Conservation (phyloP, 2,888 invertebrate species). For the Cheilosia soror region DNA sequence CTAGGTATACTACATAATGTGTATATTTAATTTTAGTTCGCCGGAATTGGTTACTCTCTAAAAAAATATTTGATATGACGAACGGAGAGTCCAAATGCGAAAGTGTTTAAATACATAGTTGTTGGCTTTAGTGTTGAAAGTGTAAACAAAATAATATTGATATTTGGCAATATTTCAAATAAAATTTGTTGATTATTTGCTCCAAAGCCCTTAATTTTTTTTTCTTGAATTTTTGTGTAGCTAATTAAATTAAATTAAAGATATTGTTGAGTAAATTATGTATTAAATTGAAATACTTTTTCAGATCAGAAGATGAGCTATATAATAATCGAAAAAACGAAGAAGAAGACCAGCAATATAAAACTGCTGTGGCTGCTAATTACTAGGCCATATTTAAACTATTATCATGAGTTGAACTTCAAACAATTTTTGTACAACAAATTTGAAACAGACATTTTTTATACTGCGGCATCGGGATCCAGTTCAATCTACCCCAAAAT, state of each 20-base stretch:
- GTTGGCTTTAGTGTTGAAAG: slow-evolving; percentile 40
- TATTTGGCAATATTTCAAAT: slow-evolving; percentile 75
- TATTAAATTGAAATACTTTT: no score
- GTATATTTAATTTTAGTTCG: slow-evolving; percentile 72
- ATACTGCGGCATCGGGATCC: no score
- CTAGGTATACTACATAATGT: slow-evolving; percentile 68
- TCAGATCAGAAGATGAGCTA: no score
- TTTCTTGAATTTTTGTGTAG: neutral
- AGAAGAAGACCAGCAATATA: no score
- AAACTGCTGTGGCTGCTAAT: no score
- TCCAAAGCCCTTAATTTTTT: slow-evolving; percentile 37
- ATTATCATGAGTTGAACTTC: no score
- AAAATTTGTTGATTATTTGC: slow-evolving; percentile 56
- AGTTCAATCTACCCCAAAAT: no score
- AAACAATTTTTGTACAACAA: no score
- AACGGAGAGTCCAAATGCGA: slow-evolving; percentile 72
- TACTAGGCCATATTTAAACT: no score
- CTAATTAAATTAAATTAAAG: no score
- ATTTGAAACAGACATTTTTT: no score
- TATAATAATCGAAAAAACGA: no score
- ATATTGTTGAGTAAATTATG: neutral
- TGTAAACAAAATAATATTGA: slow-evolving; percentile 55
- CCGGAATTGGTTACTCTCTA: slow-evolving; percentile 68
- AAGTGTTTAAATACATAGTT: slow-evolving; percentile 46
- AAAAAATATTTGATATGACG: slow-evolving; percentile 71